These are phyloP conservation scores for Tupaia tana DNA, from an alignment of 2,113 vertebrate species.

Conservation along the genomic window DNA sequence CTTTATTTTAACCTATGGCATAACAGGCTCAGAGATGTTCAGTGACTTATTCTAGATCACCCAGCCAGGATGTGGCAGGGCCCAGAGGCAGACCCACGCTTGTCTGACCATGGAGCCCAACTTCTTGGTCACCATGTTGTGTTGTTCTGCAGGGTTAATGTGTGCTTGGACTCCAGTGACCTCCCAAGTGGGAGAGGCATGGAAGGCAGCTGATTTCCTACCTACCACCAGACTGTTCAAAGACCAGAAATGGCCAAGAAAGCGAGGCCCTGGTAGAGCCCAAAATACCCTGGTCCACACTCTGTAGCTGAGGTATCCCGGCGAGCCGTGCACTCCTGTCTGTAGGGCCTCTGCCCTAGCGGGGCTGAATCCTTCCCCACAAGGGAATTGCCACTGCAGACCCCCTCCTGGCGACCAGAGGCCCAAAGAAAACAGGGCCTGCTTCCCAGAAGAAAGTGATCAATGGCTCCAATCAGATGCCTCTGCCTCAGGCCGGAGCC, in stretches of 20 bases:
- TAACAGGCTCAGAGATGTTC: background rate
- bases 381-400: background rate
- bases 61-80: background rate
- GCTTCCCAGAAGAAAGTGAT: constrained; percentile 50
- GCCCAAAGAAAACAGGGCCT: background rate
- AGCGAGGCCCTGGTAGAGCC: accelerated
- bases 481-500: constrained; percentile 32
- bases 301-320: too few relatives aligned
- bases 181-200: background rate
- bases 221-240: background rate
- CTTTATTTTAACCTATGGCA: constrained; percentile 24
- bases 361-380: background rate
- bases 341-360: background rate
- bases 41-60: background rate
- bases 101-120: background rate
- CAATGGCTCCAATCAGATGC: background rate
- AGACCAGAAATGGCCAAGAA: background rate
- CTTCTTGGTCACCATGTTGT: background rate
- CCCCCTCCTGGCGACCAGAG: background rate
- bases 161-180: background rate
- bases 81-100: background rate
- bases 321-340: background rate
- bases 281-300: background rate
- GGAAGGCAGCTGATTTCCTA: background rate
- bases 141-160: background rate